Percentiles rank a stretch among this genome's conserved stretches.
Conservation (phyloP, 2,113 vertebrate genomes). For the Gobiocypris rarus region DNA sequence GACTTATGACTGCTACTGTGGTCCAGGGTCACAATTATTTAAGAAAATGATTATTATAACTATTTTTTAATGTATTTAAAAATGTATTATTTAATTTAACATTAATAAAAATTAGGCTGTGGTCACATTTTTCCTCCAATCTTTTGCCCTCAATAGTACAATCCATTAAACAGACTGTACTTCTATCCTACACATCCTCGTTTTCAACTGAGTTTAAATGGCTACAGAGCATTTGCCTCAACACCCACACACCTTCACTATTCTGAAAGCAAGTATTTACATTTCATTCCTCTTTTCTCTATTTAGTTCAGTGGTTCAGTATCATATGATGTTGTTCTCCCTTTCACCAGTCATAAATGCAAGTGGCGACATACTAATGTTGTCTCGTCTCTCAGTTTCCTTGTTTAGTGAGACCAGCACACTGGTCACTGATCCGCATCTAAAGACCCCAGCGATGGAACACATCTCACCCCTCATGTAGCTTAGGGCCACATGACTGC, state of each 20-base stretch:
- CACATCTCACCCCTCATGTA: conserved; percentile 28
- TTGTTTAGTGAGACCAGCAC: neutral
- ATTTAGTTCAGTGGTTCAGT: conserved; percentile 4
- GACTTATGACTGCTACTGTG: too few species aligned
- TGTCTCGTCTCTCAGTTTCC: neutral
- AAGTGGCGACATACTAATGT: neutral
- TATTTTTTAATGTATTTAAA: too few species aligned
- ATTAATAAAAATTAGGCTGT: neutral
- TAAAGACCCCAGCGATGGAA: conserved; percentile 12
- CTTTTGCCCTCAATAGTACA: neutral
- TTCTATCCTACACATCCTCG: neutral
- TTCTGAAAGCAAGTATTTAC: neutral
- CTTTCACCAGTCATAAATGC: neutral
- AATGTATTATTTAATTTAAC: neutral
- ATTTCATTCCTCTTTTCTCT: neutral
- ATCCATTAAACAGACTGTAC: neutral
- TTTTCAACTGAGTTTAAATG: neutral
- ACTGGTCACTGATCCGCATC: conserved; percentile 3
- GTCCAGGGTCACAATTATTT: too few species aligned
- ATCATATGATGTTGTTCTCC: neutral
- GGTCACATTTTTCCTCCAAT: neutral
- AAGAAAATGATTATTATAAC: too few species aligned
- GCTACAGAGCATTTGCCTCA: neutral
- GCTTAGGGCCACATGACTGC: conserved; percentile 47
- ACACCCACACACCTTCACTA: neutral